These are phyloP conservation scores for Diplodus puntazzo DNA, from an alignment of 2,797 vertebrate species.

Conservation along the genomic window DNA sequence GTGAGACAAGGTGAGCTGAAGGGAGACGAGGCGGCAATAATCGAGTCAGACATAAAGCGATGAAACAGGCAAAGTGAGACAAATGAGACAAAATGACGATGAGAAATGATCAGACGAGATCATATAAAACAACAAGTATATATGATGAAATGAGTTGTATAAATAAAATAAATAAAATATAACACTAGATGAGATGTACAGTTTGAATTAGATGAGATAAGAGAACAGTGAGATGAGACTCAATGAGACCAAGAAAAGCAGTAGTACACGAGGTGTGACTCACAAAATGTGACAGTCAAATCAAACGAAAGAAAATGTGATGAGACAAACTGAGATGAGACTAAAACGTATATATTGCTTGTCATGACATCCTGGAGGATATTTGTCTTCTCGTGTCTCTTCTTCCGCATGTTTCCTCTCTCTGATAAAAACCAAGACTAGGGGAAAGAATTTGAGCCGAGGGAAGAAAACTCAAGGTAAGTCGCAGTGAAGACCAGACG, in stretches of 20 bases:
- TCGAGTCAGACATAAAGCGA: no score
- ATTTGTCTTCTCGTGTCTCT: not conserved
- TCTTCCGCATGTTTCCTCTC: not conserved
- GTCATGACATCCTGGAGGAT: no score
- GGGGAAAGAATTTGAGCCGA: slow-evolving; percentile 2
- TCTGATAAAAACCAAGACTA: not conserved
- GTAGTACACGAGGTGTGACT: not conserved
- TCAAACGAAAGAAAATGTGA: not conserved
- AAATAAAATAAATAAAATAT: not conserved
- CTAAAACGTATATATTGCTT: no score
- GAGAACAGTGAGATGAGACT: not conserved
- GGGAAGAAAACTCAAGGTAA: slow-evolving; percentile 6
- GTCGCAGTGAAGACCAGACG: not conserved
- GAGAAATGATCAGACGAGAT: not conserved
- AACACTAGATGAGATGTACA: not conserved
- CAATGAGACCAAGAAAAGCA: no score
- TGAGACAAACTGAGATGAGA: no score
- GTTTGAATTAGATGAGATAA: no score
- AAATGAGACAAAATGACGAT: not conserved
- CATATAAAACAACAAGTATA: not conserved
- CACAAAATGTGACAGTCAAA: no score
- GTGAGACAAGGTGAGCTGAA: not conserved
- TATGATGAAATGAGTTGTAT: not conserved
- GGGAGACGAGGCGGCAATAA: not conserved
- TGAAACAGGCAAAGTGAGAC: not conserved